Conservation (phyloP, 2,797 vertebrate species). For the Sphenopsis melanotis region DNA sequence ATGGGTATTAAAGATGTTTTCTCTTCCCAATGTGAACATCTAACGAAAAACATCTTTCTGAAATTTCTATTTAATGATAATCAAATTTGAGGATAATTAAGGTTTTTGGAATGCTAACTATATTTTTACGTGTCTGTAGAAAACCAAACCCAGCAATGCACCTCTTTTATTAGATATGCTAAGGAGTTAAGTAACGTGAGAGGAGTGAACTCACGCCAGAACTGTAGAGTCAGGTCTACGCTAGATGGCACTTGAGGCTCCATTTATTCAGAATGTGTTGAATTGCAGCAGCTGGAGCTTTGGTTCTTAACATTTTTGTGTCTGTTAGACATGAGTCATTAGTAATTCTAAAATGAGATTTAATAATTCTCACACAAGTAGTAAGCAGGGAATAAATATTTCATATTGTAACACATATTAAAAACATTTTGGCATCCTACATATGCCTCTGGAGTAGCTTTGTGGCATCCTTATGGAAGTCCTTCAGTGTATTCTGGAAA, state of each 20-base stretch:
- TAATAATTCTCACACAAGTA: constrained; percentile 25
- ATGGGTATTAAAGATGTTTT: not conserved
- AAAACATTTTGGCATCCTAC: not conserved
- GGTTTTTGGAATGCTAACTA: not conserved
- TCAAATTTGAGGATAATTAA: not conserved
- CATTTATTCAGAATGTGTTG: not conserved
- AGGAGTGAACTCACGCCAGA: not conserved
- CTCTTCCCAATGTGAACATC: not conserved
- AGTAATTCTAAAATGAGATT: constrained; percentile 23
- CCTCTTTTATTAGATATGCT: not conserved
- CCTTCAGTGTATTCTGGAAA: not conserved
- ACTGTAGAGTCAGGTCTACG: not conserved
- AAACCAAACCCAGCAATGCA: not conserved
- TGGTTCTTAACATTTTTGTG: not conserved
- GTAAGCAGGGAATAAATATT: constrained; percentile 28
- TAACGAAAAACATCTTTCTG: not conserved
- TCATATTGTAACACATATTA: not conserved
- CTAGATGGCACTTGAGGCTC: constrained; percentile 36
- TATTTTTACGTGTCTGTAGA: not conserved
- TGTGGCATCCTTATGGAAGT: not conserved
- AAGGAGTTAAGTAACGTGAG: not conserved
- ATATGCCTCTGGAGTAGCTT: not conserved
- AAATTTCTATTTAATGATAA: not conserved
- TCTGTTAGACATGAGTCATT: not conserved
- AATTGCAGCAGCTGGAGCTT: not conserved